Conservation (phyloP, 2,113 vertebrate genomes). For the Indicator indicator region DNA sequence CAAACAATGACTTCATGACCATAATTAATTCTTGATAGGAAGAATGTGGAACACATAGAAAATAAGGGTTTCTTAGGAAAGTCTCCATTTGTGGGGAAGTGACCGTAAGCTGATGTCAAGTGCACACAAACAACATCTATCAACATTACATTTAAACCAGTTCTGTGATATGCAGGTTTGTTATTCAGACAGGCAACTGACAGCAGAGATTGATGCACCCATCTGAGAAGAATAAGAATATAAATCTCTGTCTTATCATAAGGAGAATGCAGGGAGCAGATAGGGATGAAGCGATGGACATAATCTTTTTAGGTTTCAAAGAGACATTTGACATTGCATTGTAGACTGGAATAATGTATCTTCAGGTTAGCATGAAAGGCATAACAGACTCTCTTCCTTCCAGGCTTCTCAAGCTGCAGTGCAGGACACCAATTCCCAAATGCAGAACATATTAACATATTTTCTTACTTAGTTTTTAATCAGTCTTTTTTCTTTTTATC, state of each 20-base stretch:
- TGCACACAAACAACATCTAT: constrained; percentile 67
- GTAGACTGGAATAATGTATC: constrained; percentile 48
- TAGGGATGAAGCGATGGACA: constrained; percentile 43
- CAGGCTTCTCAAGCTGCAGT: neutral
- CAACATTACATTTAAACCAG: constrained; percentile 69
- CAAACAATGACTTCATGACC: neutral
- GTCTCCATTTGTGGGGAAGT: neutral
- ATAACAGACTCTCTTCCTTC: neutral
- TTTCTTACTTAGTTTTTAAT: neutral
- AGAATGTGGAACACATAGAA: neutral
- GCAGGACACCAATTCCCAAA: neutral
- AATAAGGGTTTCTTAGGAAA: neutral
- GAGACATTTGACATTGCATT: constrained; percentile 54
- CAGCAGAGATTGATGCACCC: constrained; percentile 67
- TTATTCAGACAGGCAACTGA: constrained; percentile 57
- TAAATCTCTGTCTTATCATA: constrained; percentile 72
- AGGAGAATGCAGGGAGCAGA: constrained; percentile 56
- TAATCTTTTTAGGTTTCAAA: constrained; percentile 68
- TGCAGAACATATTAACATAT: neutral
- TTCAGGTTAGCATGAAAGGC: constrained; percentile 7
- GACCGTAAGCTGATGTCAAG: constrained; percentile 43
- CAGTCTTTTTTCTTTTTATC: neutral
- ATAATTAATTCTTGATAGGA: neutral
- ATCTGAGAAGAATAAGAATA: constrained; percentile 69
- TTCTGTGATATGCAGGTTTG: constrained; percentile 67